phyloP scores from a whole-genome alignment of 1,140 invertebrate genomes.

The Rhopalosiphum maidis region DNA sequence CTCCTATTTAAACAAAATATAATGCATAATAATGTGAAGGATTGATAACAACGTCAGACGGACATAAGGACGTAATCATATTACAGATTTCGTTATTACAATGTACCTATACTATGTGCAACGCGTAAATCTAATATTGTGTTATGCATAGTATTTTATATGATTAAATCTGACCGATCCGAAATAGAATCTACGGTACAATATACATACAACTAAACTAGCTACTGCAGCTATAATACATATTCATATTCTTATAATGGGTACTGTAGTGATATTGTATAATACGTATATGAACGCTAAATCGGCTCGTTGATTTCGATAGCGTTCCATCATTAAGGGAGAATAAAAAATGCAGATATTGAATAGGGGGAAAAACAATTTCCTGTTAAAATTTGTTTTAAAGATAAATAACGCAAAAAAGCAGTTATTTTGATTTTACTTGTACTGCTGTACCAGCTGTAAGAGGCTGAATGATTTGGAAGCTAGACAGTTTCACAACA shows the following conservation, averaged over 20 bases:
- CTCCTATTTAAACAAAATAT: background rate
- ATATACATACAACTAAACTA: background rate
- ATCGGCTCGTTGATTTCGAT: background rate
- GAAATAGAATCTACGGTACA: background rate
- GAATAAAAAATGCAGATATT: background rate
- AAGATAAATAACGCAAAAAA: background rate
- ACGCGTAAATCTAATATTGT: background rate
- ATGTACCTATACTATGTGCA: background rate
- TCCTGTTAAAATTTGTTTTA: background rate
- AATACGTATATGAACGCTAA: background rate
- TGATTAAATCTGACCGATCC: background rate
- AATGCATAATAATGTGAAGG: background rate
- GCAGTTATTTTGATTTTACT: background rate
- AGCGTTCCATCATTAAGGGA: no score
- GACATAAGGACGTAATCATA: background rate
- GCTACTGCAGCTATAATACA: background rate
- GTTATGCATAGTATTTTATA: background rate
- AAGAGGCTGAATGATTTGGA: background rate
- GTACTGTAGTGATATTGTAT: background rate
- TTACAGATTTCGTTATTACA: background rate
- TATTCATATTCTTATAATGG: background rate
- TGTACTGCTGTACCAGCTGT: background rate
- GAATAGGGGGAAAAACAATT: background rate
- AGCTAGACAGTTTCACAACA: background rate
- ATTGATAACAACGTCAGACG: background rate